Evolutionary conservation across 2,797 vertebrate genomes (phyloP), one percentile per base, ranked within the genome.

Genomic region (Paratrypauchen microcephalus): DNA sequence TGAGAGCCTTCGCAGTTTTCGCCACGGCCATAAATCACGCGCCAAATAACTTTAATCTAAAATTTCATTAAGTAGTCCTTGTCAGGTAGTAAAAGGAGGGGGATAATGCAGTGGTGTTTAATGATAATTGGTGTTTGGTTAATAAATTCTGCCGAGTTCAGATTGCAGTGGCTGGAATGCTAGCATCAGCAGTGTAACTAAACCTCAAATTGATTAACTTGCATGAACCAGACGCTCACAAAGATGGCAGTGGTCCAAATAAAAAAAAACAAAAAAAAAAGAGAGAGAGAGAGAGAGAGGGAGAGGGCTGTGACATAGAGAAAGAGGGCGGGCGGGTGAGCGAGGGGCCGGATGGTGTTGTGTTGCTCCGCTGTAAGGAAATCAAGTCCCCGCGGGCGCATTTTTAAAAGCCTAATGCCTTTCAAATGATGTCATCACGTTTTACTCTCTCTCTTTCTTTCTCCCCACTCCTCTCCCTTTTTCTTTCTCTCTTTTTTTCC

Each of bases 171-270:
- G 96, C 95, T 95, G 96, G 95, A 97, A 97, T 96, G 96, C 97
- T 96, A 96, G 95, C 94, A 96, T 99, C 97, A 97, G 97, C 96
- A 98, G 96, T 97, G 97, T 98, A 98, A 98, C 96, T 98, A 98
- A 98, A 98, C 96, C 97, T 98, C 96, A 97, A 97, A 98, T 98
- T 99, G 97, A 99, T 98, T 98, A 99, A 99, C 96, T 99, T 94
- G 95, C 97, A 95, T 96, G 96, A 97, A 98, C 95, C 96, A 96
- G 95, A 94, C 96, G 94, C 95, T 96, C 96, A 98, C 96, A 98
- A 98, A 98, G 97, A 98, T 98, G 97, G 97, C 97, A 97, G 91
- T 86, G 92, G 95, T 99, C 97, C 97, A 98, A 97, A 95, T 95
- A 77, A 95, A 95, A 95, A 92, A 76, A 61, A 77, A 69, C 69